A percentile compares a stretch with the other conserved stretches of the same genome.
Evolutionary conservation across 2,797 vertebrate genomes (phyloP).

Genomic region (Molossus alvarezi): DNA sequence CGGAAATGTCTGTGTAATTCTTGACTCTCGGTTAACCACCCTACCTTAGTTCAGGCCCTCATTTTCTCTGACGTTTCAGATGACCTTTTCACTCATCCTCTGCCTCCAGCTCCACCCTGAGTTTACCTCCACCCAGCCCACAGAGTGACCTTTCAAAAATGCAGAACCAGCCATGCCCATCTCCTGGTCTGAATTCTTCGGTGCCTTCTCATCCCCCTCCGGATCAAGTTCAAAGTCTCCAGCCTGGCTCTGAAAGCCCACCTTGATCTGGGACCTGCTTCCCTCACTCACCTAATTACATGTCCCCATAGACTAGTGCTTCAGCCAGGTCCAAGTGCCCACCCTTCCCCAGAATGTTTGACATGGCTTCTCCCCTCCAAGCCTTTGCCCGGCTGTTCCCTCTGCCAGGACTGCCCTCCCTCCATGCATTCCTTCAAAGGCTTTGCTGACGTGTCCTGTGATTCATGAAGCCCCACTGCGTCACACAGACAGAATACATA

Average conservation of each 20-base stretch:
- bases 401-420: background rate
- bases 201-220: background rate
- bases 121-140: background rate
- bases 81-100: background rate
- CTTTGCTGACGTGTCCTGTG: background rate
- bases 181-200: constrained; percentile 49
- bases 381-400: fast-evolving
- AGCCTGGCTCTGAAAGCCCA: background rate
- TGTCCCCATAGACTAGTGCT: too few relatives aligned
- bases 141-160: constrained; percentile 77
- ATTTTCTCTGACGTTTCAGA: background rate
- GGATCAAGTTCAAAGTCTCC: background rate
- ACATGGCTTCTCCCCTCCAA: background rate
- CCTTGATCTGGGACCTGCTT: background rate
- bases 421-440: background rate
- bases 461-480: background rate
- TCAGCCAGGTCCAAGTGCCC: background rate
- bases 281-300: background rate
- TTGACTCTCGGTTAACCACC: background rate
- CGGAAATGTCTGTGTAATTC: background rate
- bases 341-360: fast-evolving
- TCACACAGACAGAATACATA: background rate
- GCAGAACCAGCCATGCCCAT: background rate
- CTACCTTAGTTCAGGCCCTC: background rate
- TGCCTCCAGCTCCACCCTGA: background rate